Conservation (phyloP, 2,888 invertebrate species). For the Apamea monoglypha region DNA sequence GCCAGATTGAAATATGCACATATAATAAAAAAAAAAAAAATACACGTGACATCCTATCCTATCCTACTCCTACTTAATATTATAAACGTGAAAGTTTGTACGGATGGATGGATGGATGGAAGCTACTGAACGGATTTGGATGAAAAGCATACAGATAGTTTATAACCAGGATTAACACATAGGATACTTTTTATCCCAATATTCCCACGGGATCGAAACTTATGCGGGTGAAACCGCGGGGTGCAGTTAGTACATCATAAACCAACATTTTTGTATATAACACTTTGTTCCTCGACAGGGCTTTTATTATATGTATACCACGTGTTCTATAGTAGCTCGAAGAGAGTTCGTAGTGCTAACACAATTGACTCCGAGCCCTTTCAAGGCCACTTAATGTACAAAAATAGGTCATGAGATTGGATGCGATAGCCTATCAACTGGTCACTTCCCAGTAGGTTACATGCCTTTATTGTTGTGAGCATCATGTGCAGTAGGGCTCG, state of each 20-base stretch:
- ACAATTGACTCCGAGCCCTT: slow-evolving; percentile 61
- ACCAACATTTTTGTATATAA: neutral
- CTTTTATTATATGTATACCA: neutral
- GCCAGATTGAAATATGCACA: neutral
- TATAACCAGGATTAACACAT: no score
- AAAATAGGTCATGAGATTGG: slow-evolving; percentile 58
- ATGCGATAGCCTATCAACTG: slow-evolving; percentile 51
- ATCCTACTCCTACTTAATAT: no score
- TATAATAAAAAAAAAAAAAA: neutral
- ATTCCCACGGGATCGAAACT: no score
- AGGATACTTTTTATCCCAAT: no score
- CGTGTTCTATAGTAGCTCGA: neutral
- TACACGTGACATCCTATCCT: no score
- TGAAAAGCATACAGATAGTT: no score
- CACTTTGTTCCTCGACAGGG: neutral
- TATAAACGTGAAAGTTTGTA: no score
- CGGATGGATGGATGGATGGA: no score
- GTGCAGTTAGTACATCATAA: no score
- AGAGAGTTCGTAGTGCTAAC: slow-evolving; percentile 45
- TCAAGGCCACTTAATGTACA: slow-evolving; percentile 60
- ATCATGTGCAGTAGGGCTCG: slow-evolving; percentile 27
- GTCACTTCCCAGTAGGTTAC: slow-evolving; percentile 41
- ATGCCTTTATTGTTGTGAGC: slow-evolving; percentile 22
- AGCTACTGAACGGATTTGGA: no score
- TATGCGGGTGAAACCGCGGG: no score